These are phyloP conservation scores for Mythimna lalbum DNA, from an alignment of 2,888 invertebrate species.

Conservation along the genomic window DNA sequence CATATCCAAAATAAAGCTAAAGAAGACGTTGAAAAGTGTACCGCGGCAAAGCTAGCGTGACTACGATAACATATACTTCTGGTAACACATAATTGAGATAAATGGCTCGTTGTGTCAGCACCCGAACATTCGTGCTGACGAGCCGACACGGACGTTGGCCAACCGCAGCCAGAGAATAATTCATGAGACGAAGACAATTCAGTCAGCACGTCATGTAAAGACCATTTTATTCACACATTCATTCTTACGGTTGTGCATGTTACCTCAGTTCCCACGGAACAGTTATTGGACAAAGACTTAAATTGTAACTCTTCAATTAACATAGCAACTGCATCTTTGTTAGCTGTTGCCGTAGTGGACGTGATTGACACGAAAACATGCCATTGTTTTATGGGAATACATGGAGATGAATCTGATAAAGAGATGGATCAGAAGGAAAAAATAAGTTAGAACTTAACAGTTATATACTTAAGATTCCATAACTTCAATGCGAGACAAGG, in stretches of 20 bases:
- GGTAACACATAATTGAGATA: constrained; percentile 69
- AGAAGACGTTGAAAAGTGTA: constrained; percentile 17
- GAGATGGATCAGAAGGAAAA: too few species aligned
- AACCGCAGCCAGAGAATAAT: constrained; percentile 62
- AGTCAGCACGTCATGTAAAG: constrained; percentile 46
- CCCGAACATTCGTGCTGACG: constrained; percentile 60
- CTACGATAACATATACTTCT: constrained; percentile 49
- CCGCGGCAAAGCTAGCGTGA: constrained; percentile 47
- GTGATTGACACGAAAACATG: constrained; percentile 14
- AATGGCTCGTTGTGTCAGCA: constrained; percentile 73
- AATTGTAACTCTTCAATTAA: constrained; percentile 34
- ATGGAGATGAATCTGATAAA: neutral
- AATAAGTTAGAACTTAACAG: neutral
- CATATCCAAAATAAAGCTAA: constrained; percentile 1
- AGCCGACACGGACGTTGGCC: constrained; percentile 57
- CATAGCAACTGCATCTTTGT: constrained; percentile 30
- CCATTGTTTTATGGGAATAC: constrained; percentile 13
- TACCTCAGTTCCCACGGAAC: constrained; percentile 55
- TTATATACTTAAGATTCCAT: neutral
- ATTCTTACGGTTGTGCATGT: constrained; percentile 36
- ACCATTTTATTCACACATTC: constrained; percentile 53
- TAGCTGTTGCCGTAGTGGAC: constrained; percentile 1
- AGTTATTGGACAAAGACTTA: constrained; percentile 48
- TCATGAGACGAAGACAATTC: constrained; percentile 49
- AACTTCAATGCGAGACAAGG: too few species aligned